A percentile compares a stretch with the other conserved stretches of the same genome.
Conservation (phyloP, 2,113 vertebrate species). For the Prunella himalayana region DNA sequence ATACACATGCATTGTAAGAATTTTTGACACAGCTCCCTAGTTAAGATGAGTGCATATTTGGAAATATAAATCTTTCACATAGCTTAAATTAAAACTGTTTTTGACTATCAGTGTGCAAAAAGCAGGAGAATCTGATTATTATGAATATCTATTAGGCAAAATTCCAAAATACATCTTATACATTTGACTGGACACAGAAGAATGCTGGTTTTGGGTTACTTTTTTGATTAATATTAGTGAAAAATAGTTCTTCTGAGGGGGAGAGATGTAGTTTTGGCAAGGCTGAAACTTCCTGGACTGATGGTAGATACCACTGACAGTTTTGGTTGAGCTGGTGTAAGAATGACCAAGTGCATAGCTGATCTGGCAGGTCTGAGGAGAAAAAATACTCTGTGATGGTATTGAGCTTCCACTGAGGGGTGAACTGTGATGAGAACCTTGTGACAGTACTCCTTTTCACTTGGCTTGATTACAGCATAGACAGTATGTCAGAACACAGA, state of each 20-base stretch:
- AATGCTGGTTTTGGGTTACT: not conserved
- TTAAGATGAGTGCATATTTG: not conserved
- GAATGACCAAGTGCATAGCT: not conserved
- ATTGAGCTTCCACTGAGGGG: not conserved
- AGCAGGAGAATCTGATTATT: not conserved
- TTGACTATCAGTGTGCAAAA: not conserved
- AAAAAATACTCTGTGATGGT: not conserved
- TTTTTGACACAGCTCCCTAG: not conserved
- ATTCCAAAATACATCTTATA: not conserved
- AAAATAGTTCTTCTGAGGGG: not conserved
- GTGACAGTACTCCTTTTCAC: not conserved
- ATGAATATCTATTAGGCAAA: not conserved
- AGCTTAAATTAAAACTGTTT: not conserved
- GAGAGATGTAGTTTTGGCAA: not conserved
- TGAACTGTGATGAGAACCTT: not conserved
- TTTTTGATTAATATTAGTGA: not conserved
- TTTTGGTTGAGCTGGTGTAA: not conserved
- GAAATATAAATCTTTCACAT: not conserved
- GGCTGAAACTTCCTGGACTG: not conserved
- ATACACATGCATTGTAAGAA: not conserved
- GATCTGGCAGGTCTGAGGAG: not conserved
- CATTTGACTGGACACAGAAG: not conserved
- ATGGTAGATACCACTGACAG: not conserved
- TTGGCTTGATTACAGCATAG: not conserved
- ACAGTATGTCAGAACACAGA: not conserved